phyloP scores from a whole-genome alignment of 2,113 vertebrate genomes.

The Tetraodon nigroviridis region DNA sequence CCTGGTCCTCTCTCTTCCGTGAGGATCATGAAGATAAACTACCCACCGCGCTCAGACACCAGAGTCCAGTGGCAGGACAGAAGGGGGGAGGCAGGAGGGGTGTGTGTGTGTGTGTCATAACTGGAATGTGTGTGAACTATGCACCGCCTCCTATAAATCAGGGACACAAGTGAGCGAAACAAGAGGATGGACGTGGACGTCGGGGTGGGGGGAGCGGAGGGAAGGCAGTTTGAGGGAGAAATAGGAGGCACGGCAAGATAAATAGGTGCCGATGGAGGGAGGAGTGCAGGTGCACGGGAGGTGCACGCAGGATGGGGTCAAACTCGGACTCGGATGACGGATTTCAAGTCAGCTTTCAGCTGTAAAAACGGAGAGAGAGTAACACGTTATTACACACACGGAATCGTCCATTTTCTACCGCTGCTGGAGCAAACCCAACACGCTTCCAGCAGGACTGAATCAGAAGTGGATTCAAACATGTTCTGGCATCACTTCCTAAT shows the following conservation, averaged over 20 bases:
- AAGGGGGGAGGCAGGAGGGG: background rate
- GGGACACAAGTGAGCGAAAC: constrained; percentile 47
- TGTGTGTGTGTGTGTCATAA: constrained; percentile 30
- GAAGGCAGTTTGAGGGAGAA: constrained; percentile 29
- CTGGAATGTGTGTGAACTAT: constrained; percentile 73
- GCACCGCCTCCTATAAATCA: constrained; percentile 68
- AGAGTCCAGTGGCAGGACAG: constrained; percentile 50
- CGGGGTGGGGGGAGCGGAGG: constrained; percentile 27
- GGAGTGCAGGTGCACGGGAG: constrained; percentile 53
- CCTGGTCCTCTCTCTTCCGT: constrained; percentile 25
- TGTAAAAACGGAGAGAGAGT: no score
- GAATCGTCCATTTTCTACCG: no score
- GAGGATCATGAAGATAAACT: constrained; percentile 64
- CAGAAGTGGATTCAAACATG: no score
- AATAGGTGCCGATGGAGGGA: constrained; percentile 42
- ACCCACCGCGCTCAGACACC: constrained; percentile 43
- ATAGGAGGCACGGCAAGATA: constrained; percentile 44
- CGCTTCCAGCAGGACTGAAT: no score
- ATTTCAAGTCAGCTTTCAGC: no score
- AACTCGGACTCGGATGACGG: background rate
- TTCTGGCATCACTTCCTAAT: no score
- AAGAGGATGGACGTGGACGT: constrained; percentile 17
- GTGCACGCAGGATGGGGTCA: background rate
- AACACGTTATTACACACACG: no score
- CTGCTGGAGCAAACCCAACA: no score